These are phyloP conservation scores for Hyla sarda DNA, from an alignment of 2,113 vertebrate genomes.

Conservation along the genomic window DNA sequence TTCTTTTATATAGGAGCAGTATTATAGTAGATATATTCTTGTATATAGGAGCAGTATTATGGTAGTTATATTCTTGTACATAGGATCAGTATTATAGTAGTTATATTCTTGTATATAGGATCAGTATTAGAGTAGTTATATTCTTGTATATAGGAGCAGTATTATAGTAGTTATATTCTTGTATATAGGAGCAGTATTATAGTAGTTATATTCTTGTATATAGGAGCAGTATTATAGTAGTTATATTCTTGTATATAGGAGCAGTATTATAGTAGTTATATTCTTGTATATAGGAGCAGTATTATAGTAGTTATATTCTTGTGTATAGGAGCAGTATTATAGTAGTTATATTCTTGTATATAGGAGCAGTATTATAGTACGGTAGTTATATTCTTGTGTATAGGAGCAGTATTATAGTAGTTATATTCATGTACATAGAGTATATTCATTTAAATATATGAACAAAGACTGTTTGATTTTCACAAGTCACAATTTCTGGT, in stretches of 20 bases:
- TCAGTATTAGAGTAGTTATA: background rate
- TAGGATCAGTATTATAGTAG: background rate
- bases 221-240: constrained; percentile 2
- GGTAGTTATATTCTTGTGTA: constrained; percentile 8
- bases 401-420: background rate
- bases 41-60: constrained; percentile 7
- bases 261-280: background rate
- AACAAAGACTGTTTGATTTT: no score
- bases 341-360: constrained; percentile 10
- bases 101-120: background rate
- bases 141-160: no score
- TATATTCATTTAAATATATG: no score
- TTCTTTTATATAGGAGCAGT: background rate
- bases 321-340: constrained; percentile 3
- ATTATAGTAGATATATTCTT: constrained; percentile 14
- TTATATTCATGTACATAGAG: constrained; percentile 3
- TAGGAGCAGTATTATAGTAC: background rate
- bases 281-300: no score
- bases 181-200: no score
- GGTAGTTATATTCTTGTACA: constrained; percentile 3
- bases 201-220: no score
- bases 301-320: constrained; percentile 15
- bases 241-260: background rate
- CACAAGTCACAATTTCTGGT: no score
- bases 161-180: no score